Evolutionary conservation across 2,797 vertebrate species (phyloP), one percentile per base, ranked within the genome.

Genomic region (Pteropus rufus): DNA sequence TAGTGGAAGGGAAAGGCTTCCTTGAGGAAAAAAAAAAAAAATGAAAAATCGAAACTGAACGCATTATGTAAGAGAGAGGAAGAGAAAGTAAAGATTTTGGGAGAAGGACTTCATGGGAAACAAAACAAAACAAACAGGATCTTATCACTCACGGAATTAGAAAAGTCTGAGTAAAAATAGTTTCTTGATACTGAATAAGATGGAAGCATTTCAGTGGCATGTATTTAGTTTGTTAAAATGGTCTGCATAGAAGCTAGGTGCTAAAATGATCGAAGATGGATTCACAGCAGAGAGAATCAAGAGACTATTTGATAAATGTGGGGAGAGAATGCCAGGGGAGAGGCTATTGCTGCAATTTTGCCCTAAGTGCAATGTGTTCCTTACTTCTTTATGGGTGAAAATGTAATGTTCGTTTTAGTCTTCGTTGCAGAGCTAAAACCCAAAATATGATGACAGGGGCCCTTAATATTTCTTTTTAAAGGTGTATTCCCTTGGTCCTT

Each of bases 401-500:
- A 89, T 15, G 44, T 46, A 89, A 91, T 76, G 54, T 31, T 79
- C 5, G 0, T 49, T 94, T 95, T 75, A 39, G 90, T 65, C 26
- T 41, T 83, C 29, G 29, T 77, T 91, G 44, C 46, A 58, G 23
- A 89, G 26, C 15, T 73, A 89, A 97, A 93, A 58, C 34, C 34
- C 91, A 91, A 97, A 95, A 84, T 76, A 83, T 72, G 76, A 93
- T 94, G 96, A 89, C 60, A 95, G 31, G 2, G 9, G 1, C 19
- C 5, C 29, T 88, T 96, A 93, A 94, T 91, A 96, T 96, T 94
- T 97, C 94, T 93, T 95, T 95, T 72, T 56, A 62, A 93, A 96
- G 95, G 56, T 91, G 12, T 58, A 94, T 91, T 64, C 70, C 64
- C 80, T 69, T 91, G 79, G 82, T 92, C 94, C 75, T 96, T 97